These are phyloP conservation scores for Siniperca undulata DNA, from an alignment of 2,797 vertebrate genomes.

Conservation along the genomic window DNA sequence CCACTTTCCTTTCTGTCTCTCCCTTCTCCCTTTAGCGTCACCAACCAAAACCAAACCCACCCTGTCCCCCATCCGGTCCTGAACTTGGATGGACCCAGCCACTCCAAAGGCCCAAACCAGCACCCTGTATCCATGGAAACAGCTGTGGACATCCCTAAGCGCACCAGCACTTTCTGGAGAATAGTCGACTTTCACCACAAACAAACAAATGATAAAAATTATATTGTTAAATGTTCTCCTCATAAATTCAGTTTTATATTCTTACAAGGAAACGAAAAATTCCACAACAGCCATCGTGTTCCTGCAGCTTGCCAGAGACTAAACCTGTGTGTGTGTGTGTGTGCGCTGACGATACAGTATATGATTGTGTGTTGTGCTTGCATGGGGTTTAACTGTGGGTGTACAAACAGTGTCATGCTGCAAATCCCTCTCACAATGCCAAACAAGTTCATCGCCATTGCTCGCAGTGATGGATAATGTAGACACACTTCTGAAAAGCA, in stretches of 20 bases:
- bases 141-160: slow-evolving; percentile 4
- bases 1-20: slow-evolving; percentile 12
- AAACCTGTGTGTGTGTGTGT: background rate
- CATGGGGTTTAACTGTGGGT: slow-evolving; percentile 64
- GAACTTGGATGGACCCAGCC: slow-evolving; percentile 21
- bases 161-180: background rate
- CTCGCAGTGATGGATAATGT: slow-evolving; percentile 62
- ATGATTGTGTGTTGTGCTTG: slow-evolving; percentile 47
- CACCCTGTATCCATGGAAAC: slow-evolving; percentile 46
- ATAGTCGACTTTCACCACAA: background rate
- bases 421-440: slow-evolving; percentile 67
- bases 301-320: slow-evolving; percentile 12
- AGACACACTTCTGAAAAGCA: slow-evolving; percentile 39
- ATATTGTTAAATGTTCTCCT: slow-evolving; percentile 1
- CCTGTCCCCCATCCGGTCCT: slow-evolving; percentile 15
- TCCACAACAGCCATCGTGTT: slow-evolving; percentile 32
- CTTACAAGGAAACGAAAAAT: slow-evolving; percentile 49
- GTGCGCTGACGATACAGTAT: background rate
- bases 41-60: slow-evolving; percentile 26
- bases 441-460: slow-evolving; percentile 64
- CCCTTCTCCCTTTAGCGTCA: slow-evolving; percentile 21
- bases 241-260: slow-evolving; percentile 45
- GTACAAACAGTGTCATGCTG: slow-evolving; percentile 71
- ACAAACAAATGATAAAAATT: slow-evolving; percentile 16
- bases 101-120: slow-evolving; percentile 28